Evolutionary conservation across 2,797 vertebrate genomes (phyloP), one percentile per base, ranked within the genome.

Genomic region (Sardinella longiceps): DNA sequence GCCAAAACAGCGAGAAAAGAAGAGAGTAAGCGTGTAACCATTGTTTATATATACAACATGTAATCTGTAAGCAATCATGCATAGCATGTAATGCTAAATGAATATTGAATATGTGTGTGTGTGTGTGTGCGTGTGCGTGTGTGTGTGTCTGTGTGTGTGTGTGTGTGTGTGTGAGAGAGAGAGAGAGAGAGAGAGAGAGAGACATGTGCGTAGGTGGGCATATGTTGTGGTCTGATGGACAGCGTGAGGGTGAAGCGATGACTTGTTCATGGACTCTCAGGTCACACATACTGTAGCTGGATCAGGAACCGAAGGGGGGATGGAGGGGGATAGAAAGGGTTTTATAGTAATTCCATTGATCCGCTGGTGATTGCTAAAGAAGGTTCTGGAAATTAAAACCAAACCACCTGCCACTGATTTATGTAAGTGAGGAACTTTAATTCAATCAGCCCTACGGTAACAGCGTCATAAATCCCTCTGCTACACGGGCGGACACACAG

Each of bases 311-410:
- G 33, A 74, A 5, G 37, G 66, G 66, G 56, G 83, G 85, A 18
- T 14, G 0, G 33, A 74, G 15, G 37, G 66, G 66, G 30, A 74
- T 74, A 87, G 66, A 85, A 85, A 82, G 66, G 66, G 85, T 87
- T 92, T 91, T 90, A 89, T 89, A 90, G 80, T 87, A 84, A 90
- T 77, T 84, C 60, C 66, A 86, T 15, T 90, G 88, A 90, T 92
- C 87, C 83, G 84, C 77, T 77, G 86, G 87, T 86, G 83, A 86
- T 85, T 90, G 81, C 83, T n/a, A 83, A 85, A 39, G 77, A 84
- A 89, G 86, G 86, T 80, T 84, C 56, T 70, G n/a, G 51, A 80
- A 87, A 88, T 89, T 82, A 82, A 81, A 46, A 85, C 53, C 39
- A 85, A 91, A 90, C 83, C 87, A 91, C 88, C 91, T 88, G 89